phyloP scores from a whole-genome alignment of 1,140 invertebrate genomes.

The Drosophila lacertosa region DNA sequence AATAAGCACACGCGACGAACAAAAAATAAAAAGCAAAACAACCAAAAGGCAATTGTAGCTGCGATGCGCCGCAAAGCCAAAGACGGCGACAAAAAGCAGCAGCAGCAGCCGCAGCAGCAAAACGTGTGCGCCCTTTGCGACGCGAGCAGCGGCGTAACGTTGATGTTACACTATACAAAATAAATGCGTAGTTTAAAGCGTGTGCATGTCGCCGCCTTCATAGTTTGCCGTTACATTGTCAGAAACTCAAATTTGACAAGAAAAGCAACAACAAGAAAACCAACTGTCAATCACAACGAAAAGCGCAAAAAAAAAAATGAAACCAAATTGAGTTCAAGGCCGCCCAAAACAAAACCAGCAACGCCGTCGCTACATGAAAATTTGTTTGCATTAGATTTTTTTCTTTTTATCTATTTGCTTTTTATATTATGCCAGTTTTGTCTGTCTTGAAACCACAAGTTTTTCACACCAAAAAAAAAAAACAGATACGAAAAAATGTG shows the following conservation, averaged over 20 bases:
- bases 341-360: conserved; percentile 65
- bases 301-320: conserved; percentile 20
- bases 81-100: conserved; percentile 24
- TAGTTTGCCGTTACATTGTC: conserved; percentile 9
- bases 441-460: conserved; percentile 58
- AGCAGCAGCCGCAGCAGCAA: conserved; percentile 13
- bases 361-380: conserved; percentile 56
- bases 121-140: conserved; percentile 51
- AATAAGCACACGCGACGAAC: conserved; percentile 49
- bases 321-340: conserved; percentile 74
- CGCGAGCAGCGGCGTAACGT: conserved; percentile 16
- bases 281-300: conserved; percentile 42
- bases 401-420: conserved; percentile 15
- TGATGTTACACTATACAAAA: conserved; percentile 28
- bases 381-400: conserved; percentile 53
- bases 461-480: conserved; percentile 72
- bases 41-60: conserved; percentile 35
- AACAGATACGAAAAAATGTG: conserved; percentile 46
- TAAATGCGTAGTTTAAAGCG: conserved; percentile 62
- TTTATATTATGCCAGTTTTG: conserved; percentile 24
- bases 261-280: conserved; percentile 7
- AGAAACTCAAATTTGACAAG: conserved; percentile 18
- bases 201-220: conserved; percentile 1
- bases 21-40: conserved; percentile 59
- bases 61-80: conserved; percentile 29